Conservation (phyloP, 2,113 vertebrate genomes). For the Macquaria ambigua region DNA sequence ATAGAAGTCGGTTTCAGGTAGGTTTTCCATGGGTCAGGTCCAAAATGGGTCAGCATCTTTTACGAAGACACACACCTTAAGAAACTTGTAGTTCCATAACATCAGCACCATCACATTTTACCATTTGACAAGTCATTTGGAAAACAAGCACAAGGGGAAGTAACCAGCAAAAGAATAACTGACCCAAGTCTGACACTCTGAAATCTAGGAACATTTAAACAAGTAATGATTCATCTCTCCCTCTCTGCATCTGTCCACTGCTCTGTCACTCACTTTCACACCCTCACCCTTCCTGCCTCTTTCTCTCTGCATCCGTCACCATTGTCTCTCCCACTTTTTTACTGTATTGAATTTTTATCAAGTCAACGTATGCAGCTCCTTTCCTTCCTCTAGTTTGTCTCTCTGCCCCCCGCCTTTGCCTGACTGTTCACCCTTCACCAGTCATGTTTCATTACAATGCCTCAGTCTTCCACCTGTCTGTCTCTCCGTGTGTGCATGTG, state of each 20-base stretch:
- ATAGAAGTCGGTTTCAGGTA: not conserved
- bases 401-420: conserved; percentile 34
- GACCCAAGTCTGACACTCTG: not conserved
- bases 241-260: not conserved
- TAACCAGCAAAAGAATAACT: too few relatives aligned
- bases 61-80: not conserved
- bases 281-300: not conserved
- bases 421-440: conserved; percentile 61
- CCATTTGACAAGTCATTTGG: not conserved
- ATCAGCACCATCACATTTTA: not conserved
- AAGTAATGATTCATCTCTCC: too few relatives aligned
- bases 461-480: conserved; percentile 52
- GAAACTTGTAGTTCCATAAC: not conserved
- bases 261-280: not conserved
- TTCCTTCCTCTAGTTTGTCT: not conserved
- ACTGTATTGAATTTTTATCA: conserved; percentile 37
- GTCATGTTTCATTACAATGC: conserved; percentile 76
- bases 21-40: too few relatives aligned
- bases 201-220: too few relatives aligned
- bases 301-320: not conserved
- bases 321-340: not conserved
- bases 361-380: conserved; percentile 25
- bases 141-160: not conserved
- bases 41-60: too few relatives aligned
- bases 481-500: not conserved